Evolutionary conservation across 1,140 invertebrate species (phyloP).

Genomic region (Drosophila seguyi): DNA sequence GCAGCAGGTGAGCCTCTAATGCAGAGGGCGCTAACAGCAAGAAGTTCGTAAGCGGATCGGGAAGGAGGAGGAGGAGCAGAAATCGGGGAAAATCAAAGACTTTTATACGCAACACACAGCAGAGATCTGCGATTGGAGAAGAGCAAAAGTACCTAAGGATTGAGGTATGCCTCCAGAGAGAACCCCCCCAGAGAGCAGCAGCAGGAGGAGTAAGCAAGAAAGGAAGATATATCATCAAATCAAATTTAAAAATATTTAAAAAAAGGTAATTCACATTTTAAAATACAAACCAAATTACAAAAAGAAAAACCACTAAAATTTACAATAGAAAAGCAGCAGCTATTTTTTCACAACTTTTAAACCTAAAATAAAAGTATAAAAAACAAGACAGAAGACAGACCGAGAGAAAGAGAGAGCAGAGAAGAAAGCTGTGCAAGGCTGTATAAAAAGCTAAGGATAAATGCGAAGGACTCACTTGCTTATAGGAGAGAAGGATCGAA

Average conservation of each 20-base stretch:
- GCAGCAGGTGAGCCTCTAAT: conserved; percentile 88
- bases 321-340: conserved; percentile 79
- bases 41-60: conserved; percentile 9
- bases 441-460: conserved; percentile 15
- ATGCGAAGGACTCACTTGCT: conserved; percentile 34
- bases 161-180: conserved; percentile 11
- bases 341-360: conserved; percentile 84
- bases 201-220: conserved; percentile 8
- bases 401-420: neutral
- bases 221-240: conserved; percentile 71
- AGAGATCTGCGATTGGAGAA: conserved; percentile 10
- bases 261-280: conserved; percentile 72
- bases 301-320: conserved; percentile 55
- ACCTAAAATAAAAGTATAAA: conserved; percentile 53
- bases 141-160: conserved; percentile 31
- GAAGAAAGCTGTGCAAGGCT: conserved; percentile 1
- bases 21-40: conserved; percentile 68
- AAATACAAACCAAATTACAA: conserved; percentile 59
- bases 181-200: conserved; percentile 16
- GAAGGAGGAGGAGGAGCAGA: conserved; percentile 4
- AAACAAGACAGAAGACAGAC: conserved; percentile 5
- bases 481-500: neutral
- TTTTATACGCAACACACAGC: conserved; percentile 75
- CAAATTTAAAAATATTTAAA: conserved; percentile 73
- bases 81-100: conserved; percentile 79